Evolutionary conservation across 23 tunicate genomes (phyloP), one percentile per base, ranked within the genome.

Genomic region (Halocynthia aurantium): DNA sequence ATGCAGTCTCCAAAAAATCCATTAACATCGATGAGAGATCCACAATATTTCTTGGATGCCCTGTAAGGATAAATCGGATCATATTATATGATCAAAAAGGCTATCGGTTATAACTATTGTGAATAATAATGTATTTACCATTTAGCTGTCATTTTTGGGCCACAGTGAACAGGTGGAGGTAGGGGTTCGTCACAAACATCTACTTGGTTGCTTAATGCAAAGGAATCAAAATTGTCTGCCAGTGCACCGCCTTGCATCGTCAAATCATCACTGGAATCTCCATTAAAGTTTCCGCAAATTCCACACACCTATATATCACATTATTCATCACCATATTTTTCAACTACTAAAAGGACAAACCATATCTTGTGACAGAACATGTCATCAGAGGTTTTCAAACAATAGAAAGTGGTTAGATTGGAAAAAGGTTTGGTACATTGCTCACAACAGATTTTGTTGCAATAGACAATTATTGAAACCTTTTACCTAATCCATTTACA

Each of bases 1-100:
- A n/a, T 22, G 56, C 78, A 74, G 22, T 74, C 78, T 17, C 60
- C 20, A 50, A 74, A 74, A 7, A 64, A 12, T 74, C 78, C 78
- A 8, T 22, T 13, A 19, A 5, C 20, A 49, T 10, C 20, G 12
- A 74, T 54, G 31, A 74, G 50, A 54, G 22, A 13, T 74, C 78
- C 78, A 74, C 78, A 51, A 74, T 74, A 56, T 74, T 74, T 64
- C 0, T 53, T 22, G 56, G 64, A 22, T 8, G 78, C 56, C 78
- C 78, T 74, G 15, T 2, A 54, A 5, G 13, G 57, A 70, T 20
- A 70, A 2, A n/a, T 13, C 15, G 17, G 17, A 15, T 13, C 63
- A 21, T 18, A 15, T 67, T 5, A 67, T 19, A 17, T 72, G 56
- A 72, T 72, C 76, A 72, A 40, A 13, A 10, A 49, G 51, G 56